Evolutionary conservation across 2,888 invertebrate species (phyloP), one percentile per base, ranked within the genome.

Genomic region (Harmothoe impar): DNA sequence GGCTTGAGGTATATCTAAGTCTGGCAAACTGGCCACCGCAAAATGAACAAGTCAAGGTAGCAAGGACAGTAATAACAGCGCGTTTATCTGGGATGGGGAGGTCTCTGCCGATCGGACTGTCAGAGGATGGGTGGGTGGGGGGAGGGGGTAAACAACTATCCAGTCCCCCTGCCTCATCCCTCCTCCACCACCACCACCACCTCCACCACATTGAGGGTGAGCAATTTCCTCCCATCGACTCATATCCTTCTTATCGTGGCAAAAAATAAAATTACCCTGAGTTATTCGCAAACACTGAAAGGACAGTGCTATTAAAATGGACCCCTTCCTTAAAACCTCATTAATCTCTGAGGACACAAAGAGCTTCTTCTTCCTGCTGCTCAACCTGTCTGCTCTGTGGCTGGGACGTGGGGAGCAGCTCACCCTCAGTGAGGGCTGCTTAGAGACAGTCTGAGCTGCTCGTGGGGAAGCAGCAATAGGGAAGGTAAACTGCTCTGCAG

Each of bases 181-280:
- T 72, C 72, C 25, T 25, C 72, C 72, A 12, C 54, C 54, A 10
- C 68, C 68, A 23, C 17, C 68, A 12, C n/a, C n/a, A 15, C n/a
- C 68, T 7, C 17, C 68, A 72, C 29, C 72, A 29, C 31, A 29
- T 25, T 29, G 29, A 15, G 72, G 72, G 29, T 62, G 20, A 29
- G 25, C 72, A n/a, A 72, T 72, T 72, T 72, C 72, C 72, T 72
- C 72, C 62, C n/a, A 62, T 62, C n/a, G 23, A 62, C 62, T 62
- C 62, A 20, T 62, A 43, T 43, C 62, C 62, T 72, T 72, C 62
- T 62, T 62, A 62, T 29, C 31, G 25, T 25, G 20, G 12, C 29
- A 29, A 72, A 29, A 72, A 72, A 72, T 68, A n/a, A 68, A 72
- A 72, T 29, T 72, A 29, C 15, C 15, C 25, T 72, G 20, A 15